phyloP scores from a whole-genome alignment of 1,140 invertebrate genomes.

The Pinna nobilis region DNA sequence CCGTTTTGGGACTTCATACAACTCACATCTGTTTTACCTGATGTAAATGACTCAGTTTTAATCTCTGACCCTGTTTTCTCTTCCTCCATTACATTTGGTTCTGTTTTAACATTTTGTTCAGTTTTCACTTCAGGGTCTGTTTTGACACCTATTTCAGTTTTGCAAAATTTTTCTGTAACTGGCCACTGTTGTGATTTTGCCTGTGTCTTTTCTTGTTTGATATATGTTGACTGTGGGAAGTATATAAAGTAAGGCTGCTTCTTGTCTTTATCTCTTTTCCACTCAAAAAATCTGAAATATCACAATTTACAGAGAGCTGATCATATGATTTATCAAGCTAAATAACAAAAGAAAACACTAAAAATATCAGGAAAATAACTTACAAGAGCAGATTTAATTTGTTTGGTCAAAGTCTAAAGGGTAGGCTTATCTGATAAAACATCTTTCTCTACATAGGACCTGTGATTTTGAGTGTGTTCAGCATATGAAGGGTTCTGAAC shows the following conservation, averaged over 20 bases:
- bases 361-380: neutral
- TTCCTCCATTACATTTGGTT: neutral
- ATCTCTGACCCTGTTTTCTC: neutral
- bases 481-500: too few species aligned
- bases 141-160: neutral
- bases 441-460: constrained; percentile 1
- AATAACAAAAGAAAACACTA: neutral
- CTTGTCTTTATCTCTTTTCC: constrained; percentile 80
- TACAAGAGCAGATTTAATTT: neutral
- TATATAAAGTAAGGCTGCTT: constrained; percentile 90
- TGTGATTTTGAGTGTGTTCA: too few species aligned
- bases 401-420: neutral
- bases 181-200: constrained; percentile 1
- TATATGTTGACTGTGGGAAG: constrained; percentile 75
- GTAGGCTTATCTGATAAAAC: neutral
- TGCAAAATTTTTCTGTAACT: neutral
- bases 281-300: constrained; percentile 84
- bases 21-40: too few species aligned
- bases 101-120: constrained; percentile 10
- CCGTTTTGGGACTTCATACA: too few species aligned
- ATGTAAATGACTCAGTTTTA: neutral
- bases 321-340: neutral
- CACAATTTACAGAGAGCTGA: neutral
- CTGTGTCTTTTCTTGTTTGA: neutral
- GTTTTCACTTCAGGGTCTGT: constrained; percentile 1